Percentiles rank a stretch among this genome's conserved stretches.
phyloP scores from a whole-genome alignment of 2,888 invertebrate genomes.

The Watsonalla cultraria region DNA sequence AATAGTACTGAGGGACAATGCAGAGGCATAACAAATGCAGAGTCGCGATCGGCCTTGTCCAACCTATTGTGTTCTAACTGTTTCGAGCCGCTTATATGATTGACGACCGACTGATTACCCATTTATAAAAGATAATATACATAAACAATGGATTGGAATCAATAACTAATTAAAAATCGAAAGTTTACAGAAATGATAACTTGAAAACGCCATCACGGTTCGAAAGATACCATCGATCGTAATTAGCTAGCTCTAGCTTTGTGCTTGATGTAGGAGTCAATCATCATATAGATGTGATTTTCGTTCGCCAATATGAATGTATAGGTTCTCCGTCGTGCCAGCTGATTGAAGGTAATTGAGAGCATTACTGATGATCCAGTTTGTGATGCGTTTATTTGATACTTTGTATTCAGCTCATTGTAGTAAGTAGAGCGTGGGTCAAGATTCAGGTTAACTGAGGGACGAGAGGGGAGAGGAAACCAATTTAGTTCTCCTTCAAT shows the following conservation, averaged over 20 bases:
- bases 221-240: too few species aligned
- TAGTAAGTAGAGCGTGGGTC: neutral
- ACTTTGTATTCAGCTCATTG: neutral
- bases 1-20: slow-evolving; percentile 38
- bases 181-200: too few species aligned
- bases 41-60: slow-evolving; percentile 34
- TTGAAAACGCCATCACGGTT: too few species aligned
- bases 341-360: slow-evolving; percentile 28
- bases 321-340: slow-evolving; percentile 11
- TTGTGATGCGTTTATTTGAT: neutral
- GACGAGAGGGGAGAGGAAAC: neutral
- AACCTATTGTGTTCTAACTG: slow-evolving; percentile 38
- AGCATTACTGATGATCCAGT: slow-evolving; percentile 5
- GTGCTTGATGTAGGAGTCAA: slow-evolving; percentile 3
- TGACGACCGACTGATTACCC: slow-evolving; percentile 17
- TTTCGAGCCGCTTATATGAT: slow-evolving; percentile 22
- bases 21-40: slow-evolving; percentile 35
- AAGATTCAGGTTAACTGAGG: neutral
- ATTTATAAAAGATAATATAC: too few species aligned
- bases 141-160: too few species aligned
- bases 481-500: too few species aligned
- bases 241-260: too few species aligned
- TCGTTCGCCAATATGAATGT: too few species aligned
- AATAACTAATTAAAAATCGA: too few species aligned
- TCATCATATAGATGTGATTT: slow-evolving; percentile 3